phyloP scores from a whole-genome alignment of 2,113 vertebrate genomes.

The Cacatua alba region DNA sequence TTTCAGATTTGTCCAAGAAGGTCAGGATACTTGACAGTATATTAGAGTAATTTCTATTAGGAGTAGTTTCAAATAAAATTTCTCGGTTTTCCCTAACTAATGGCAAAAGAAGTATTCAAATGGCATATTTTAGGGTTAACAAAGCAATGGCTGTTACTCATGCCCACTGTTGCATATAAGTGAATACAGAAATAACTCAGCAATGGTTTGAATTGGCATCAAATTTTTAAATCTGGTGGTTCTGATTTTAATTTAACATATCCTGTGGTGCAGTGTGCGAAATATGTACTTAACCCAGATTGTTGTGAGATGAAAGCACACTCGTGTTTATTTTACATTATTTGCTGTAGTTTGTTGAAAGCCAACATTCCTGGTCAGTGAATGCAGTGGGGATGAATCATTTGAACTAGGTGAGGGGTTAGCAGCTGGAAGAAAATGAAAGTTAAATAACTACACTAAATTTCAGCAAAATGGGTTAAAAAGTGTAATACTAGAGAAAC shows the following conservation, averaged over 20 bases:
- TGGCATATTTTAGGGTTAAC: slow-evolving; percentile 45
- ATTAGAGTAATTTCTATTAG: background rate
- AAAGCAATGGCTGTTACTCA: slow-evolving; percentile 55
- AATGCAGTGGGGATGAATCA: slow-evolving; percentile 80
- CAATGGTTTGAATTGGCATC: slow-evolving; percentile 55
- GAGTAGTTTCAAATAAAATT: background rate
- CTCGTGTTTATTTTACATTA: slow-evolving; percentile 81
- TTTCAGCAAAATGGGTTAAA: slow-evolving; percentile 62
- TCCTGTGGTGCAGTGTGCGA: slow-evolving; percentile 80
- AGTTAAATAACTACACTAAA: slow-evolving; percentile 51
- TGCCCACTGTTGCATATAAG: slow-evolving; percentile 42
- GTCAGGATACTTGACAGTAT: background rate
- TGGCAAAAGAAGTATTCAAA: background rate
- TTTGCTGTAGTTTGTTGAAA: slow-evolving; percentile 77
- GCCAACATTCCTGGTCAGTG: slow-evolving; percentile 80
- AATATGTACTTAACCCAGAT: slow-evolving; percentile 77
- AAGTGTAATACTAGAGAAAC: background rate
- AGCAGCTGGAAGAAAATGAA: slow-evolving; percentile 65
- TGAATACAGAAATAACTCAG: slow-evolving; percentile 67
- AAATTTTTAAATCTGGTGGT: slow-evolving; percentile 64
- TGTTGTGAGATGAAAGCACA: slow-evolving; percentile 77
- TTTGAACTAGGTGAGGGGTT: slow-evolving; percentile 82
- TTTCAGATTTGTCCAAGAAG: background rate
- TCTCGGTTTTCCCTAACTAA: slow-evolving; percentile 2
- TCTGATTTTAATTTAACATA: slow-evolving; percentile 83